A percentile compares a stretch with the other conserved stretches of the same genome.
Conservation (phyloP, 1,140 invertebrate genomes). For the Agrypnia vestita region DNA sequence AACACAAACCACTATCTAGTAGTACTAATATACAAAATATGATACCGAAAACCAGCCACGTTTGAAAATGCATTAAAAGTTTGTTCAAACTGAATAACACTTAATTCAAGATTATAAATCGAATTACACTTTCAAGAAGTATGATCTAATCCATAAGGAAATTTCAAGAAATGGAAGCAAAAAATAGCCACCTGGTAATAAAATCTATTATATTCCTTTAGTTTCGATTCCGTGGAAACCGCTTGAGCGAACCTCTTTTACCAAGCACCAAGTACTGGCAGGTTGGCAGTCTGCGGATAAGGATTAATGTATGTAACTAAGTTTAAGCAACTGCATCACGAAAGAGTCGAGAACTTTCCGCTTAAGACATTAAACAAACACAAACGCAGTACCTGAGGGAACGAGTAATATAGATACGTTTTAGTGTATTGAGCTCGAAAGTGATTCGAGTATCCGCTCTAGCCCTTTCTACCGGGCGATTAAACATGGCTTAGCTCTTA, state of each 20-base stretch:
- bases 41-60: too few relatives aligned
- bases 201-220: too few relatives aligned
- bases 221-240: too few relatives aligned
- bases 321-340: not conserved
- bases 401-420: too few relatives aligned
- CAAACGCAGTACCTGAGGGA: too few relatives aligned
- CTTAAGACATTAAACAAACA: not conserved
- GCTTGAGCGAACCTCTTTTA: not conserved
- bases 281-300: not conserved
- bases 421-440: too few relatives aligned
- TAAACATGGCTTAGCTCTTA: too few relatives aligned
- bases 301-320: not conserved
- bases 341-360: not conserved
- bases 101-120: slow-evolving; percentile 13
- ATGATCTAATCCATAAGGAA: not conserved
- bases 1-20: too few relatives aligned
- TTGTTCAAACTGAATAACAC: not conserved
- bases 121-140: slow-evolving; percentile 8
- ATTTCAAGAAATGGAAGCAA: not conserved
- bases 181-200: not conserved
- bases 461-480: not conserved
- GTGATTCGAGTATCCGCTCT: not conserved
- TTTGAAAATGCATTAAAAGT: not conserved
- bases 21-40: too few relatives aligned
- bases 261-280: not conserved